Evolutionary conservation across 2,888 invertebrate species (phyloP), one percentile per base, ranked within the genome.

Genomic region (Harpalus rufipes): DNA sequence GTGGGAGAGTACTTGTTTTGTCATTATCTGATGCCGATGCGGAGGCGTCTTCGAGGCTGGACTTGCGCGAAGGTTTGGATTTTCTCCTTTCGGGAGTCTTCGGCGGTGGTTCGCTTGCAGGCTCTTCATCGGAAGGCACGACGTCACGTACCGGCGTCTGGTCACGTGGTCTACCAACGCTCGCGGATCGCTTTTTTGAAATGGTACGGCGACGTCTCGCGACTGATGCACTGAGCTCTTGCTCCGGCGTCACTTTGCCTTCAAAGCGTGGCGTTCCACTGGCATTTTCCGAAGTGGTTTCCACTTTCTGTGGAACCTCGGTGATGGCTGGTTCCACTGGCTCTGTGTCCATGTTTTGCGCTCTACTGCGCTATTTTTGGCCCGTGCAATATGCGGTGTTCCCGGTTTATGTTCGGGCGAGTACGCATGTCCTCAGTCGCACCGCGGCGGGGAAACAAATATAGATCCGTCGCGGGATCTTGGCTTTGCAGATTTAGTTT

Each of bases 121-220:
- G 85, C n/a, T 89, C 89, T 56, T 90, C 90, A 91, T 90, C 92
- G 90, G 85, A 92, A 6, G 32, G 32, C 32, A 32, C 59, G 72
- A 86, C 78, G 83, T 92, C 92, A 68, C 93, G 92, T 14, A 92
- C 92, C 51, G 95, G 95, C 7, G 95, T 94, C 74, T 94, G 93
- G 85, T 95, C 95, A 87, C 95, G 93, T 32, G 92, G 92, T 25
- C 93, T 89, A 32, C 91, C 91, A 84, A 91, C 91, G 84, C 91
- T 91, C 87, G 91, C 91, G 14, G 91, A 91, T 88, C 93, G 91
- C 86, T 93, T 93, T 88, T 93, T 93, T 0, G 93, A 93, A 61
- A 94, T 90, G 86, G 93, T 94, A 86, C 95, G 92, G 74, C 95
- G 92, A 87, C 94, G 94, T 83, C 94, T 92, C 59, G 92, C 91